Percentiles rank a stretch among this genome's conserved stretches.
phyloP scores from a whole-genome alignment of 2,888 invertebrate species.

The Ischnura elegans region DNA sequence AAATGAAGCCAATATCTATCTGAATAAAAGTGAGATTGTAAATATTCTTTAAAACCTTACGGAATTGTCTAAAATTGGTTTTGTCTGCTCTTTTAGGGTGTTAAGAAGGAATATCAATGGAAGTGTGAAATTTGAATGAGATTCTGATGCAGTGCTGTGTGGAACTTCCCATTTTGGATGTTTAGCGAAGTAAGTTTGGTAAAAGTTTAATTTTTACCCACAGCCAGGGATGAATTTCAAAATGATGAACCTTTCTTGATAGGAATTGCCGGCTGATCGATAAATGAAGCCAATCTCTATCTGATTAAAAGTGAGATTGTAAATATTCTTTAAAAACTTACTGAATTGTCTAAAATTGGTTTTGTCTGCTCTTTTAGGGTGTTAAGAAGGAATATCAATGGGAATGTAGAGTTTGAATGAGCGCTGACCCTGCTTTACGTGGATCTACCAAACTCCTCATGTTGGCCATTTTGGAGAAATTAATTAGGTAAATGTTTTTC shows the following conservation, averaged over 20 bases:
- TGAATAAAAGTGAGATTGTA: background rate
- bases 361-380: background rate
- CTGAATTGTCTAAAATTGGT: background rate
- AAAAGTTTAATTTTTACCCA: too few species aligned
- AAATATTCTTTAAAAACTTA: background rate
- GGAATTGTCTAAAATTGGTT: background rate
- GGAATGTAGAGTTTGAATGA: too few species aligned
- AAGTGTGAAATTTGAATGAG: background rate
- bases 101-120: background rate
- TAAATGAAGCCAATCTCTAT: background rate
- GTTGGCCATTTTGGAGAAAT: too few species aligned
- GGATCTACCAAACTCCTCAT: too few species aligned
- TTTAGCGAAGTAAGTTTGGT: background rate
- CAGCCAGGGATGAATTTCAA: too few species aligned
- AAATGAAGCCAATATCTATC: background rate
- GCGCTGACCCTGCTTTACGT: too few species aligned
- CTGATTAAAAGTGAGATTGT: background rate
- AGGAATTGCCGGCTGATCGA: conserved; percentile 17
- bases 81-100: too few species aligned
- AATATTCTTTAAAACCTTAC: background rate
- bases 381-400: background rate
- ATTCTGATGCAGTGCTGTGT: background rate
- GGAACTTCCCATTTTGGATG: background rate
- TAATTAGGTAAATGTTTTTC: too few species aligned
- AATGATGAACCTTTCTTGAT: background rate